Conservation (phyloP, 2,797 vertebrate species). For the Pachyuromys duprasi region DNA sequence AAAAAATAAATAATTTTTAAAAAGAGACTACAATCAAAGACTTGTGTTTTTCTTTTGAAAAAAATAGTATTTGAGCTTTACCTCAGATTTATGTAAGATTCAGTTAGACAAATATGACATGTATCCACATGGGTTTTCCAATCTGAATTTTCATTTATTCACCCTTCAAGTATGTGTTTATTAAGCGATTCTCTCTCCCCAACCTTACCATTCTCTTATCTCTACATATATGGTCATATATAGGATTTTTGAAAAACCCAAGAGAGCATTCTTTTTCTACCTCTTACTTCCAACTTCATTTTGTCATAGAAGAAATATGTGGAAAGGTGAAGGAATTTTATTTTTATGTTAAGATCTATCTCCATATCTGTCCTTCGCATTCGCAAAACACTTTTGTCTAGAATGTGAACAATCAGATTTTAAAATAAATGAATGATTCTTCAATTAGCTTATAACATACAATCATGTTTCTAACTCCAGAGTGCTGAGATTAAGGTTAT, state of each 20-base stretch:
- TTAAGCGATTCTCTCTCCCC: too few species aligned
- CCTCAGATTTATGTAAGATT: too few species aligned
- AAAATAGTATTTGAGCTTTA: too few species aligned
- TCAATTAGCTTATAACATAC: not conserved
- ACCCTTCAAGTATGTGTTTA: too few species aligned
- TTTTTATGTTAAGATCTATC: constrained; percentile 13
- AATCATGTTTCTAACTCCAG: not conserved
- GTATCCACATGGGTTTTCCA: too few species aligned
- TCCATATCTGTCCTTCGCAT: not conserved
- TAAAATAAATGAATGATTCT: constrained; percentile 27
- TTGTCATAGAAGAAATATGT: not conserved
- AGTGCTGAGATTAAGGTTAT: not conserved
- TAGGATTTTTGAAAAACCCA: not conserved
- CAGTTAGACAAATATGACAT: too few species aligned
- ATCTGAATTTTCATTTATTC: too few species aligned
- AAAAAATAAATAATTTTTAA: too few species aligned
- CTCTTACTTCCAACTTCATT: not conserved
- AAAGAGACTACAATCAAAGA: too few species aligned
- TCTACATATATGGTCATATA: too few species aligned
- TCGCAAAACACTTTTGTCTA: not conserved
- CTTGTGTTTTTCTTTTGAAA: too few species aligned
- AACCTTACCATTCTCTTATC: too few species aligned
- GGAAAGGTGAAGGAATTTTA: not conserved
- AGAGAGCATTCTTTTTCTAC: not conserved
- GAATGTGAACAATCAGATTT: not conserved